phyloP scores from a whole-genome alignment of 2,888 invertebrate species.

The Spisula subtruncata region DNA sequence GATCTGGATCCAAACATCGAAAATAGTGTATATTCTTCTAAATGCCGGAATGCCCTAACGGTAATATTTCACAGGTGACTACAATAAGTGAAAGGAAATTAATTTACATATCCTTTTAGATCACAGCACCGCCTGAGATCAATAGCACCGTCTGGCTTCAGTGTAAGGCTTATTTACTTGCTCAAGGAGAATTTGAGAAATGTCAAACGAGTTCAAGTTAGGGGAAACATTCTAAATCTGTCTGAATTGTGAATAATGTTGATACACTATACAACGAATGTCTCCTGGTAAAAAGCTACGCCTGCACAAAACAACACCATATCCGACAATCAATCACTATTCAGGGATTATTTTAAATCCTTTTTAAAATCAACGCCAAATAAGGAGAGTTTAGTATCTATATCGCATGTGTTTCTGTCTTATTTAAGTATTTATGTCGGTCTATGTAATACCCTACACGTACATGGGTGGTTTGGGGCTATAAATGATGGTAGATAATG shows the following conservation, averaged over 20 bases:
- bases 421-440: neutral
- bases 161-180: too few species aligned
- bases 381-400: neutral
- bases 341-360: neutral
- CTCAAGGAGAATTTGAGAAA: too few species aligned
- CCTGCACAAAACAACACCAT: neutral
- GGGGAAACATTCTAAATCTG: neutral
- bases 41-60: too few species aligned
- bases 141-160: too few species aligned
- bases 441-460: neutral
- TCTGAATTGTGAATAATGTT: neutral
- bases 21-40: too few species aligned
- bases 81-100: too few species aligned
- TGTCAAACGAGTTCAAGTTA: too few species aligned
- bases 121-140: too few species aligned
- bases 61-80: too few species aligned
- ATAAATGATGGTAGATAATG: constrained; percentile 1
- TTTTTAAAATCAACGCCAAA: neutral
- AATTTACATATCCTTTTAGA: too few species aligned
- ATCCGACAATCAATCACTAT: neutral
- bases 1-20: too few species aligned
- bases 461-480: neutral
- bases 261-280: neutral
- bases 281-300: neutral
- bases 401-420: neutral